Evolutionary conservation across 2,113 vertebrate species (phyloP).

Genomic region (Cochlearius cochlearius): DNA sequence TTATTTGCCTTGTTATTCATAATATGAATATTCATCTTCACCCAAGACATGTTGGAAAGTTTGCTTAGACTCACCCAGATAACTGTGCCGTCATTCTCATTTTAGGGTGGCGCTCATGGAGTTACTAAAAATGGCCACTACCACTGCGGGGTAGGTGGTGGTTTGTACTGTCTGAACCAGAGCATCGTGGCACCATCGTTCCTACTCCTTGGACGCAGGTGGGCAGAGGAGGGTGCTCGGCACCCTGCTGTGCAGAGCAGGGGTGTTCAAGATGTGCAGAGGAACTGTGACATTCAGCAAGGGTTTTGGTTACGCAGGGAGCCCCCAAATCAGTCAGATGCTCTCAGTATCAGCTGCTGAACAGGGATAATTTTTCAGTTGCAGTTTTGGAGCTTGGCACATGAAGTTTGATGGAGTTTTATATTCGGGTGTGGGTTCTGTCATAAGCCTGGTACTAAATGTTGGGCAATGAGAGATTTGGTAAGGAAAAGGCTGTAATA

Average conservation of each 20-base stretch:
- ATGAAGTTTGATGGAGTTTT: neutral
- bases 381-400: neutral
- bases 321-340: fast-evolving
- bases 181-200: fast-evolving
- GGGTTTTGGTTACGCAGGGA: neutral
- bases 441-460: neutral
- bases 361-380: neutral
- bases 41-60: neutral
- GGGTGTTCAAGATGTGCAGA: neutral
- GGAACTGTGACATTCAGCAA: neutral
- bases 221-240: neutral
- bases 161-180: neutral
- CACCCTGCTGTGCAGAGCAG: neutral
- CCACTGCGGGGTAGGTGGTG: neutral
- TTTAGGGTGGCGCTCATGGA: neutral
- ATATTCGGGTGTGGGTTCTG: neutral
- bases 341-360: neutral
- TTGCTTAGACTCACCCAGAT: neutral
- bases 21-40: neutral
- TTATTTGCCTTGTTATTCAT: neutral
- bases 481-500: neutral
- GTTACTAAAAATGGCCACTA: neutral
- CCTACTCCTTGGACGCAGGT: neutral
- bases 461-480: neutral
- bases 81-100: neutral